These are phyloP conservation scores for Aphidoletes aphidimyza DNA, from an alignment of 2,888 invertebrate genomes.

Conservation along the genomic window DNA sequence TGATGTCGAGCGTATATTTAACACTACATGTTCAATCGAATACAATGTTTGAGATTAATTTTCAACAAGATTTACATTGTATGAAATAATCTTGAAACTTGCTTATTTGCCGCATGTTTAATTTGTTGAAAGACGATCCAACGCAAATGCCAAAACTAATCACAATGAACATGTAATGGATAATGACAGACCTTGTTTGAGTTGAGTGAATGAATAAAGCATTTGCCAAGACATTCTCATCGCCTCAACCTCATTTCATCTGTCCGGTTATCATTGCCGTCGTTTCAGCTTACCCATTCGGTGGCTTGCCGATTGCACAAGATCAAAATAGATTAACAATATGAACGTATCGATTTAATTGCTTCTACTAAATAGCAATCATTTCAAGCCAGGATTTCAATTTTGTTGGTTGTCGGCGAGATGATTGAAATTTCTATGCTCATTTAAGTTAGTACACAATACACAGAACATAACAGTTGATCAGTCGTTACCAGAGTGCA, in stretches of 20 bases:
- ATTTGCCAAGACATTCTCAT: no score
- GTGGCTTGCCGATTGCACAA: neutral
- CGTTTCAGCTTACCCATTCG: no score
- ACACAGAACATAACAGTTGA: no score
- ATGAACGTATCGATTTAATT: neutral
- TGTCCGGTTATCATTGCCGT: no score
- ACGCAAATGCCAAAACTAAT: neutral
- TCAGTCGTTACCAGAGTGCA: no score
- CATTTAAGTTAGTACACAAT: neutral
- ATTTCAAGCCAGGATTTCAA: neutral
- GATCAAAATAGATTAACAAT: neutral
- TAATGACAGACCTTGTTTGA: neutral
- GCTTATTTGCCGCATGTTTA: neutral
- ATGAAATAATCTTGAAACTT: neutral
- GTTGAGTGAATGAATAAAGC: neutral
- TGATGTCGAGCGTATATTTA: neutral
- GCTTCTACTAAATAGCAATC: neutral
- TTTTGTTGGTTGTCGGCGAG: neutral
- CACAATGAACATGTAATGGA: no score
- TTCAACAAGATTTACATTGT: slow-evolving; percentile 12
- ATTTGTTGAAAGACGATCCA: neutral
- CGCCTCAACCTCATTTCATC: neutral
- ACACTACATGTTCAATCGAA: neutral
- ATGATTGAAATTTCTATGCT: slow-evolving; percentile 24
- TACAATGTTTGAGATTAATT: neutral